Evolutionary conservation across 2,113 vertebrate species (phyloP), one percentile per base, ranked within the genome.

Genomic region (Grammomys dolichurus): DNA sequence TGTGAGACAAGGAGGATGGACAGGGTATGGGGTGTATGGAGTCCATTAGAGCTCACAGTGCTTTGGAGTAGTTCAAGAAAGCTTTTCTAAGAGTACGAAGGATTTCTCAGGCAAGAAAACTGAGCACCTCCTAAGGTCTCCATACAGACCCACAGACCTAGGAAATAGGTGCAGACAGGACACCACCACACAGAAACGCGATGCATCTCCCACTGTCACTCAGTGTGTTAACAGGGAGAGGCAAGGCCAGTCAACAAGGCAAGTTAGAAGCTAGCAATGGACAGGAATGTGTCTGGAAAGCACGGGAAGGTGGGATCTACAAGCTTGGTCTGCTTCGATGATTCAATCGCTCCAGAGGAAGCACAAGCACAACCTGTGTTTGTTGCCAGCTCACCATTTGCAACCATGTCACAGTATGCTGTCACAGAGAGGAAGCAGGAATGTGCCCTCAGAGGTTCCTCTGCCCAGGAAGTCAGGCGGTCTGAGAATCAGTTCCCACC

Each of bases 191-290:
- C 31, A 78, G 72, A 70, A 90, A 85, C 46, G 46, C 73, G 9
- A 1, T 1, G 43, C 19, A 17, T 24, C 36, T 43, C 76, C 89
- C 43, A 36, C 0, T 54, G 69, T 6, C 24, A 69, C 86, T 76
- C 58, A 31, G 82, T 1, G 1, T 0, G 54, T 82, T 46, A 24
- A 33, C 40, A 0, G 0, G 31, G 22, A 51, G 54, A 73, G 22
- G 78, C 28, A 26, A 80, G 75, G 93, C 89, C 73, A 46, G 90
- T 4, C 3, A 26, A 33, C 22, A 5, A 1, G 60, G 88, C 65
- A 60, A 80, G 82, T 33, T 0, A 13, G 81, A 82, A 40, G 3
- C 13, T 40, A 36, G 51, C 51, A n/a, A 48, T 3, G 0, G 75
- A 51, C 75, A 69, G n/a, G 48, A n/a, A 36, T 2, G 33, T 31